Evolutionary conservation across 2,888 invertebrate species (phyloP), one percentile per base, ranked within the genome.

Genomic region (Calephelis perditalis): DNA sequence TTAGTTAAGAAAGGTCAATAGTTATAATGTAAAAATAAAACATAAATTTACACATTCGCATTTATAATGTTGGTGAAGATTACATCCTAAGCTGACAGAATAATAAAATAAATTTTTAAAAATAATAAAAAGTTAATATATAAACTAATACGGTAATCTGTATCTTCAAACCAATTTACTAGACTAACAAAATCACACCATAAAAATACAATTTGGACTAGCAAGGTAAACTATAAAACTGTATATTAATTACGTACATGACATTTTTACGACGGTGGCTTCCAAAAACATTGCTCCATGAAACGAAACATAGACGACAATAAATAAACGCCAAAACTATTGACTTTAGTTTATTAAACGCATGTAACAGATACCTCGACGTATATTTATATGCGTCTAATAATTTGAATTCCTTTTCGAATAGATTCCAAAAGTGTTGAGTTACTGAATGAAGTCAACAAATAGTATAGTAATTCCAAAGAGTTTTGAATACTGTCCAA

Each of bases 401-500:
- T 85, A 85, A 80, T 81, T 78, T 82, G 74, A 82, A 84, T 84
- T 77, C 81, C 77, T 74, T 70, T 70, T 65, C 77, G 73, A 81
- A 85, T 81, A 83, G 82, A 86, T 86, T 80, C 82, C 77, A 70
- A 69, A 68, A 72, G 77, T 78, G 84, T 78, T 86, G 87, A 87
- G 82, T 84, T 88, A 86, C 86, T 90, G 89, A 90, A 90, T 90
- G 89, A 74, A 74, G 71, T 78, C 71, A 83, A 86, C 86, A 86
- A 87, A 88, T 88, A 84, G 86, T 82, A 68, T 80, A 83, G 86
- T 86, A 84, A 89, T 89, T 88, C 88, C 87, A 70, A 84, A 83
- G 83, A 86, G 86, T 88, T 87, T 90, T 90, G 90, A 89, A 87
- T 89, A 81, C 81, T 80, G 84, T 89, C 90, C 90, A 90, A 88